A percentile compares a stretch with the other conserved stretches of the same genome.
These are phyloP conservation scores for Euplagia quadripunctaria DNA, from an alignment of 2,888 invertebrate genomes.

Conservation along the genomic window DNA sequence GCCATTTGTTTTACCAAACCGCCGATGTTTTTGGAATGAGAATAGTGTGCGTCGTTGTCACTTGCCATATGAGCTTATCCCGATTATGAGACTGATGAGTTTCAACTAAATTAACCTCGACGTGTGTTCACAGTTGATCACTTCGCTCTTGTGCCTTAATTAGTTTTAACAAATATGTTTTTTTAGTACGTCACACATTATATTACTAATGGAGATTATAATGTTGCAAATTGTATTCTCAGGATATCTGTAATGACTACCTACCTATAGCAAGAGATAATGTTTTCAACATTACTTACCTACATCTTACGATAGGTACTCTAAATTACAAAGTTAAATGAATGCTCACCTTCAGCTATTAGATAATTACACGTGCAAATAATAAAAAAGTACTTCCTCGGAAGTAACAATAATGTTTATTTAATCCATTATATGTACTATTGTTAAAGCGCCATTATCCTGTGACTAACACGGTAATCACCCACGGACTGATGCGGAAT, in stretches of 20 bases:
- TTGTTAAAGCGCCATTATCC: not conserved
- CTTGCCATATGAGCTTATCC: not conserved
- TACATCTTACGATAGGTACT: no score
- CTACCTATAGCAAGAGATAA: no score
- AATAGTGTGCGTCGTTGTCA: no score
- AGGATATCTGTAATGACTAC: not conserved
- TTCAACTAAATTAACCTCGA: conserved; percentile 2
- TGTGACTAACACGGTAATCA: not conserved
- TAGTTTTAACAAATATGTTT: not conserved
- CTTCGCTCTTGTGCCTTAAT: not conserved
- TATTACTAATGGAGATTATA: not conserved
- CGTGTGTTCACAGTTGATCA: not conserved
- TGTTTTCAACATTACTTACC: no score
- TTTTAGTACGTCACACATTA: not conserved
- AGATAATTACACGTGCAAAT: not conserved
- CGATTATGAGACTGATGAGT: not conserved
- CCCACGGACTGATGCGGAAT: not conserved
- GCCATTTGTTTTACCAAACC: no score
- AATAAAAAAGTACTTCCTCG: not conserved
- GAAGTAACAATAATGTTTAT: not conserved
- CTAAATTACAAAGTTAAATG: not conserved
- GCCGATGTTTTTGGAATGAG: no score
- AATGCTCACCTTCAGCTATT: no score
- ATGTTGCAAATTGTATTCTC: not conserved
- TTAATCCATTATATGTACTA: not conserved